A percentile compares a stretch with the other conserved stretches of the same genome.
Evolutionary conservation across 2,113 vertebrate species (phyloP).

Genomic region (Pseudorasbora parva): DNA sequence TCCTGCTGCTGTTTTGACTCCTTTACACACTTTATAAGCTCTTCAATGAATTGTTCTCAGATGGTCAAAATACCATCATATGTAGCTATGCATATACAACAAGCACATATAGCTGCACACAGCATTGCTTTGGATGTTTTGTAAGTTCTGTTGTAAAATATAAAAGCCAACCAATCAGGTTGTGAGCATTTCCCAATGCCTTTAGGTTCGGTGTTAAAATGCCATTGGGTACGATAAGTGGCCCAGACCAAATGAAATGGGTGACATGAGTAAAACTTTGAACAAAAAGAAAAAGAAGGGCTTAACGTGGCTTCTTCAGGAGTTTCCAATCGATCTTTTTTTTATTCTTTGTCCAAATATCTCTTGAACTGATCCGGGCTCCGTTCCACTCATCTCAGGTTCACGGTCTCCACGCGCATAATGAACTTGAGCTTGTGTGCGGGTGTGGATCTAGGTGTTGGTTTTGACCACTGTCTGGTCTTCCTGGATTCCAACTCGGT

Average conservation of each 20-base stretch:
- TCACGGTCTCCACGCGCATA: conserved; percentile 33
- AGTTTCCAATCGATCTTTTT: conserved; percentile 15
- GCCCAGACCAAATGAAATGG: neutral
- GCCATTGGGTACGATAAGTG: no score
- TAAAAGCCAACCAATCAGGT: no score
- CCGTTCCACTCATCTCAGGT: conserved; percentile 34
- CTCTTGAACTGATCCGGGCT: conserved; percentile 40
- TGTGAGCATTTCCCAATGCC: no score
- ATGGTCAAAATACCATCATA: no score
- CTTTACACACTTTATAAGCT: no score
- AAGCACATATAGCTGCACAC: no score
- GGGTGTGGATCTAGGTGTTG: conserved; percentile 46
- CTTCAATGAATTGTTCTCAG: no score
- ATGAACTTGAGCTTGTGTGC: conserved; percentile 36
- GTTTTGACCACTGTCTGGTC: conserved; percentile 54
- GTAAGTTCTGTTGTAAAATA: no score
- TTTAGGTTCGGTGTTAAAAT: no score
- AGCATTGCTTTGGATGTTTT: no score
- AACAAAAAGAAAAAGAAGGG: neutral
- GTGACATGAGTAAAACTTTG: neutral
- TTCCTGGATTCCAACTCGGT: conserved; percentile 55
- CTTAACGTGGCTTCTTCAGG: neutral
- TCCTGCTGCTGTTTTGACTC: no score
- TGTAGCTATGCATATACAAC: no score
- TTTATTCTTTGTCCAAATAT: conserved; percentile 35